Percentiles rank a stretch among this genome's conserved stretches.
Conservation (phyloP, 2,888 invertebrate species). For the Ichneumoninae sp. region DNA sequence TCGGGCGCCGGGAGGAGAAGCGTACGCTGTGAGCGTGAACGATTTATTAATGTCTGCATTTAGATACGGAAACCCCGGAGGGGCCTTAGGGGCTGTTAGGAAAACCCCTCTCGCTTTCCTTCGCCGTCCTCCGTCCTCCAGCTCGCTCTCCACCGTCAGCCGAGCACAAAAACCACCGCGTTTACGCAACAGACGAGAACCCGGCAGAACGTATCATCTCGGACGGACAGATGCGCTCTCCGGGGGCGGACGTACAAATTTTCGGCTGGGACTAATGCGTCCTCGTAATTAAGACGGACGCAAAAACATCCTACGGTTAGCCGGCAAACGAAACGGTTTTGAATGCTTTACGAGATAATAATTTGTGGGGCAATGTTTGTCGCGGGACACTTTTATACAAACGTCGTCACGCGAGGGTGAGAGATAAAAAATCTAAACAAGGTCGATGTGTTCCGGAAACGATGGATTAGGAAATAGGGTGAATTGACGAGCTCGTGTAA, state of each 20-base stretch:
- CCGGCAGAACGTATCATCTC: slow-evolving; percentile 32
- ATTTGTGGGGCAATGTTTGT: slow-evolving; percentile 1
- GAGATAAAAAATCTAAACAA: not conserved
- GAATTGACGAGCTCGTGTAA: not conserved
- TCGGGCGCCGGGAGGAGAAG: slow-evolving; percentile 30
- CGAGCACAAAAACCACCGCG: slow-evolving; percentile 21
- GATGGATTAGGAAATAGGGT: not conserved
- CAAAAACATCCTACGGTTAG: slow-evolving; percentile 42
- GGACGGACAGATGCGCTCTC: slow-evolving; percentile 60
- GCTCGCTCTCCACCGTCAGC: slow-evolving; percentile 16
- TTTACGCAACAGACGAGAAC: slow-evolving; percentile 21
- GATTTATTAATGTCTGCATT: slow-evolving; percentile 82
- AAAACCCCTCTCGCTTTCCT: slow-evolving; percentile 49
- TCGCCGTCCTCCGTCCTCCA: slow-evolving; percentile 21
- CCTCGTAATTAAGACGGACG: slow-evolving; percentile 60
- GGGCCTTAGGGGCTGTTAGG: slow-evolving; percentile 72
- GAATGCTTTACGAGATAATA: slow-evolving; percentile 29
- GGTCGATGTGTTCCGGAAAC: not conserved
- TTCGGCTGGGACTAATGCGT: slow-evolving; percentile 54
- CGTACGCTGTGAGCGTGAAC: slow-evolving; percentile 68
- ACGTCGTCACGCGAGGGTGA: not conserved
- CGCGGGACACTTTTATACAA: not conserved
- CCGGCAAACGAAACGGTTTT: not conserved
- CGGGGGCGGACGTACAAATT: slow-evolving; percentile 45
- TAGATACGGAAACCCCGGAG: slow-evolving; percentile 77